Base-by-base conservation (phyloP, 2,888 invertebrate genomes). In the Dolichopus griseipennis region DNA sequence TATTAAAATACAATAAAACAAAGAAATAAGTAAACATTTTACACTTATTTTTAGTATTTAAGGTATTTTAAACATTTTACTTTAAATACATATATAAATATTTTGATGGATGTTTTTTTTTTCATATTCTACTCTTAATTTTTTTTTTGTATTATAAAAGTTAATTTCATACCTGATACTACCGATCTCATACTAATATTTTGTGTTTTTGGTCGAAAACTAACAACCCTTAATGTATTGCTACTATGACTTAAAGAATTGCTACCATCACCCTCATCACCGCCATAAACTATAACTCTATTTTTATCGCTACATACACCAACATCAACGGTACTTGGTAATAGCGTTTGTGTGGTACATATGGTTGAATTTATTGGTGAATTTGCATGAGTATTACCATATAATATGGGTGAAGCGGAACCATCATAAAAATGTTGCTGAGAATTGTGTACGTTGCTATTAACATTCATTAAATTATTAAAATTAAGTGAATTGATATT, bases 141-240 rank as follows among this genome's bases (percentile, higher is more conserved):
- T 15, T 52, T 52, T 15, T 12, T 52, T 52, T 52, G 52, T 27
- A 27, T 27, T 27, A 27, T 27, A 27, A 27, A 10, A 2, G 12
- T 37, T 5, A 10, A 37, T 34, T 37, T 52, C 78, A 75, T 68
- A 80, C 82, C 80, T 75, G 81, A 81, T 64, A 75, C 78, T 34
- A 80, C 75, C n/a, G 80, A 79, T 68, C 81, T 76, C 78, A 78
- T 78, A 74, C 80, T 80, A 72, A 74, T 69, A 68, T 78, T 76
- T 66, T 77, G 78, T 70, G 75, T 72, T 66, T 76, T 76, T 12
- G 76, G 74, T 66, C 76, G 74, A 70, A 77, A 70, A 69, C 75
- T 69, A n/a, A 68, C 76, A 67, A 74, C 74, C 71, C 73, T 74
- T 52, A 76, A 72, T 34, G 75, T 67, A n/a, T n/a, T 67, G n/a